Percentiles rank a stretch among this genome's conserved stretches.
phyloP scores from a whole-genome alignment of 2,797 vertebrate species.

The Merluccius polli region DNA sequence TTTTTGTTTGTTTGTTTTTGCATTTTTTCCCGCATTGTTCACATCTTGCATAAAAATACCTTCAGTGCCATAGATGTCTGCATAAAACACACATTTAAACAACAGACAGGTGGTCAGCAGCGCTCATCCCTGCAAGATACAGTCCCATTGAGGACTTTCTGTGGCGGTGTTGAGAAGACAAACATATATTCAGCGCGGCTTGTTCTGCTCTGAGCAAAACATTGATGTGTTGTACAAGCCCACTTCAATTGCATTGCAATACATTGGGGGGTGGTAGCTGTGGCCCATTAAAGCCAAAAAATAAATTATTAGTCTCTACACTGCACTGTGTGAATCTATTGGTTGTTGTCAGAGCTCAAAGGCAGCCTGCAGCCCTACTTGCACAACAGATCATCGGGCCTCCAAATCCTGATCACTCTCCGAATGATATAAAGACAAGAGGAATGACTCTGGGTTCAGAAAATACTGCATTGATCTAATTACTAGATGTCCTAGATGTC shows the following conservation, averaged over 20 bases:
- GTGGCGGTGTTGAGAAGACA: not conserved
- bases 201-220: not conserved
- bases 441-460: not conserved
- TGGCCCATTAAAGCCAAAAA: not conserved
- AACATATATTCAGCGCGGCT: not conserved
- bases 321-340: not conserved
- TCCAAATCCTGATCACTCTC: not conserved
- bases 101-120: not conserved
- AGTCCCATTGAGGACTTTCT: not conserved
- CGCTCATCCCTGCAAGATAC: not conserved
- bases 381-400: not conserved
- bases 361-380: not conserved
- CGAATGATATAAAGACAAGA: not conserved
- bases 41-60: no score
- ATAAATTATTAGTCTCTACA: not conserved
- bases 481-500: not conserved
- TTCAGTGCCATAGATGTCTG: not conserved
- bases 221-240: not conserved
- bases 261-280: not conserved
- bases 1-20: not conserved
- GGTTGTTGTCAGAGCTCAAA: not conserved
- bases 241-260: not conserved
- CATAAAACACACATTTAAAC: not conserved
- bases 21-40: no score
- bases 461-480: not conserved